These are phyloP conservation scores for Chaenocephalus aceratus DNA, from an alignment of 2,113 vertebrate genomes.

Conservation along the genomic window DNA sequence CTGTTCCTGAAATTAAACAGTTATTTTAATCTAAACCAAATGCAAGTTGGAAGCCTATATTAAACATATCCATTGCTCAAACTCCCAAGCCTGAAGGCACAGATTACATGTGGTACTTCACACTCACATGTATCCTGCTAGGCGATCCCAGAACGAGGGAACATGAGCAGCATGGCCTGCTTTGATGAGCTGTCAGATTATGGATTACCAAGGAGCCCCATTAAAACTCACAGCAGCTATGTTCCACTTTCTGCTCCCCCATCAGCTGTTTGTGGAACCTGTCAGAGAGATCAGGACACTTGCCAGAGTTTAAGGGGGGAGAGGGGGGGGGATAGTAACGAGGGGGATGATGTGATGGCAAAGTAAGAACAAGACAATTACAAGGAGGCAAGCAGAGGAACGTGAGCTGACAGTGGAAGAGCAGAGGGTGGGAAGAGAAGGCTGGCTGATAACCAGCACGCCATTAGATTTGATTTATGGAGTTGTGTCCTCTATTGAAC, in stretches of 20 bases:
- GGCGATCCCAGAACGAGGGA: slow-evolving; percentile 10
- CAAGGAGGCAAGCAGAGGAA: slow-evolving; percentile 25
- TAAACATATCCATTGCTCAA: background rate
- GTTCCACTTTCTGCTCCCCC: slow-evolving; percentile 42
- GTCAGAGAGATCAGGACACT: slow-evolving; percentile 35
- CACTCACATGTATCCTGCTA: slow-evolving; percentile 8
- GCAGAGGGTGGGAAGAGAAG: background rate
- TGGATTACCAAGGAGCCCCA: slow-evolving; percentile 55
- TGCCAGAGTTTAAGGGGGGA: background rate
- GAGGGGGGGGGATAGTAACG: background rate
- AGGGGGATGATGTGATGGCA: slow-evolving; percentile 14
- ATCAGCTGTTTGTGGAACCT: slow-evolving; percentile 60
- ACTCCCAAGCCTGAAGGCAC: slow-evolving; percentile 14
- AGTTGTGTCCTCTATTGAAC: slow-evolving; percentile 19
- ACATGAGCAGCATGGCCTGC: slow-evolving; percentile 22
- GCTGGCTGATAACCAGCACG: slow-evolving; percentile 24
- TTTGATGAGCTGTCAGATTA: slow-evolving; percentile 71
- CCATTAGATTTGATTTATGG: slow-evolving; percentile 47
- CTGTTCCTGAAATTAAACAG: no score
- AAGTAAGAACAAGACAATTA: slow-evolving; percentile 42
- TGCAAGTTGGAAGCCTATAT: background rate
- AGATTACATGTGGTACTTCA: slow-evolving; percentile 34
- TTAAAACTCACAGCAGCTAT: slow-evolving; percentile 49
- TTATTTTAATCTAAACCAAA: background rate
- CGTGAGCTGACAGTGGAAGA: slow-evolving; percentile 24